These are phyloP conservation scores for Microhierax caerulescens DNA, from an alignment of 2,797 vertebrate species.

Conservation along the genomic window DNA sequence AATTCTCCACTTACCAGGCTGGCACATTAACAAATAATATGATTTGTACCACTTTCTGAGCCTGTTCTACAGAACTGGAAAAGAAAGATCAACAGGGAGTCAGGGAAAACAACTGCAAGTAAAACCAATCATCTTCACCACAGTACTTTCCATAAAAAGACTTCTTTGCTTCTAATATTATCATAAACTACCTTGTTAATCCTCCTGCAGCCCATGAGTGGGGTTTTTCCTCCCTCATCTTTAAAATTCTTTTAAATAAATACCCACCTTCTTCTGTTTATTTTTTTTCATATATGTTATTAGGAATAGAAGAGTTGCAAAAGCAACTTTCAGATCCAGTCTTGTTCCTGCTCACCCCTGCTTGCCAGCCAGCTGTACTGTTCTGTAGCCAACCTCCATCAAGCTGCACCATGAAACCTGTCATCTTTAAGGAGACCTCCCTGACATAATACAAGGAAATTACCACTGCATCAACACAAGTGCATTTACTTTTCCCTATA, in stretches of 20 bases:
- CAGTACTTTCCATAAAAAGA: not conserved
- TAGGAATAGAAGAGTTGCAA: not conserved
- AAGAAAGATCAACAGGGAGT: conserved; percentile 17
- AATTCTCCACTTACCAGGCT: not conserved
- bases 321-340: not conserved
- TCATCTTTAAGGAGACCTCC: not conserved
- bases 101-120: conserved; percentile 35
- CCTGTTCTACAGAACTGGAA: not conserved
- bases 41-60: conserved; percentile 29
- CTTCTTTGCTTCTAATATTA: not conserved
- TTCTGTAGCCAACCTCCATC: not conserved
- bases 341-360: not conserved
- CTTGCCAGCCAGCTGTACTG: not conserved
- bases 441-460: not conserved
- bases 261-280: no score
- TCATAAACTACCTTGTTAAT: conserved; percentile 21
- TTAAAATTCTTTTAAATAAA: not conserved
- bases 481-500: conserved; percentile 24
- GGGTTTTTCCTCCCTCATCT: not conserved
- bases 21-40: conserved; percentile 46
- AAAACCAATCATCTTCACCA: conserved; percentile 14
- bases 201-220: not conserved
- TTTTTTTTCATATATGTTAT: not conserved
- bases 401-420: not conserved
- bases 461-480: conserved; percentile 7